Evolutionary conservation across 2,888 invertebrate species (phyloP).

Genomic region (Apocheima hispidaria): DNA sequence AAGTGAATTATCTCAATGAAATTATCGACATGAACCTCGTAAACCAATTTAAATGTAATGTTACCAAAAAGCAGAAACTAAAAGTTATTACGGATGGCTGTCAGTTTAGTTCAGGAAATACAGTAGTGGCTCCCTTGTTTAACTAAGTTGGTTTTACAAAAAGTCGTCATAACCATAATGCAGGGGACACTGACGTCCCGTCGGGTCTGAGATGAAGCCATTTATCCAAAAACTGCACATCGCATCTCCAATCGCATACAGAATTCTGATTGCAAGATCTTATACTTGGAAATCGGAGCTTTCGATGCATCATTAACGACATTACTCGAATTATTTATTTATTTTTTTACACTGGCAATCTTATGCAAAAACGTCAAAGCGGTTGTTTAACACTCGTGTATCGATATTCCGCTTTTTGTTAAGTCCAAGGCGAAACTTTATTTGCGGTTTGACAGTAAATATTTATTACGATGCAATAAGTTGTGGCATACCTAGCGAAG

Average conservation of each 20-base stretch:
- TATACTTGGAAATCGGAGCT: slow-evolving; percentile 82
- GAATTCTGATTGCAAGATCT: slow-evolving; percentile 79
- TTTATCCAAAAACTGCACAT: slow-evolving; percentile 75
- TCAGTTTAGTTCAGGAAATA: background rate
- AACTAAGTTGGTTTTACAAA: slow-evolving; percentile 41
- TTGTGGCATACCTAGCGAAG: slow-evolving; percentile 39
- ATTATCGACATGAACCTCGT: slow-evolving; percentile 62
- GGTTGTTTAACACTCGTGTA: slow-evolving; percentile 52
- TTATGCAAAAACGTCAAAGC: slow-evolving; percentile 45
- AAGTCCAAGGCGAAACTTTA: slow-evolving; percentile 67
- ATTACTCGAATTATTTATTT: slow-evolving; percentile 77
- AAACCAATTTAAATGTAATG: slow-evolving; percentile 25
- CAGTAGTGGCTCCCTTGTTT: background rate
- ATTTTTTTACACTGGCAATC: slow-evolving; percentile 38
- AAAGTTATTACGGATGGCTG: background rate
- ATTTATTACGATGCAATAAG: slow-evolving; percentile 65
- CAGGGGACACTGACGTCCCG: slow-evolving; percentile 59
- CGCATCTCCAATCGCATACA: slow-evolving; percentile 69
- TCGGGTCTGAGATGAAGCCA: slow-evolving; percentile 77
- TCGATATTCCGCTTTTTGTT: slow-evolving; percentile 49
- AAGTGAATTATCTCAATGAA: slow-evolving; percentile 59
- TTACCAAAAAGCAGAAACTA: background rate
- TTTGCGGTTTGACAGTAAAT: slow-evolving; percentile 79
- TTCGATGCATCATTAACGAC: slow-evolving; percentile 79
- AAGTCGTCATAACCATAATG: slow-evolving; percentile 71